Conservation (phyloP, 2,113 vertebrate genomes). For the Burhinus oedicnemus region DNA sequence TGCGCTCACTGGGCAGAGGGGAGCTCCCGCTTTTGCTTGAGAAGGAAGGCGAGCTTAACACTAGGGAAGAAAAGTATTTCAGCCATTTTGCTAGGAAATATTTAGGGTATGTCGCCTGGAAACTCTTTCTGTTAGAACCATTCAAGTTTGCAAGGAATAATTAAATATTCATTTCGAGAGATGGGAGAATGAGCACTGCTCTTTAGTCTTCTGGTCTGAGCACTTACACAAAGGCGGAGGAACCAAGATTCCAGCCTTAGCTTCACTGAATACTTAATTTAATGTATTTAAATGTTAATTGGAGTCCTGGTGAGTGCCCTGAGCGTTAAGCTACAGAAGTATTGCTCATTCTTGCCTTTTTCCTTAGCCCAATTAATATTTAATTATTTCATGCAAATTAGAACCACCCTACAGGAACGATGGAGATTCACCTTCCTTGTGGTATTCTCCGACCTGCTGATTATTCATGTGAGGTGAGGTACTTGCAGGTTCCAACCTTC, state of each 20-base stretch:
- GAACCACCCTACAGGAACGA: background rate
- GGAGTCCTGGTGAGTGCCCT: slow-evolving; percentile 27
- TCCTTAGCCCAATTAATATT: slow-evolving; percentile 32
- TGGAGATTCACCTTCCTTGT: background rate
- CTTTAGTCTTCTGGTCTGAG: slow-evolving; percentile 3
- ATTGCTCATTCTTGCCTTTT: slow-evolving; percentile 35
- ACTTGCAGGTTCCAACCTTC: background rate
- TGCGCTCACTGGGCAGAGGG: background rate
- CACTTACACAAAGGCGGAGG: background rate
- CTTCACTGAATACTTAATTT: slow-evolving; percentile 36
- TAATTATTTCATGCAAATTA: slow-evolving; percentile 22
- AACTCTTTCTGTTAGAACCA: background rate
- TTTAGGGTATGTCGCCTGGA: background rate
- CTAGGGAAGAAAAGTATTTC: background rate
- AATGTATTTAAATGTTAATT: slow-evolving; percentile 64
- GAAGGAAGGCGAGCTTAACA: background rate
- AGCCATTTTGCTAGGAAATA: background rate
- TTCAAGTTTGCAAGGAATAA: slow-evolving; percentile 6
- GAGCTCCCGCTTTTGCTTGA: background rate
- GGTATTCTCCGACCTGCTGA: background rate
- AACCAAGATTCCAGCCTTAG: background rate
- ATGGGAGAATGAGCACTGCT: background rate
- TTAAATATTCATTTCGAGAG: slow-evolving; percentile 31
- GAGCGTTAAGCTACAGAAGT: slow-evolving; percentile 3
- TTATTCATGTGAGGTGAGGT: background rate